Base-by-base conservation (phyloP, 2,888 invertebrate genomes). In the Apantesis nais region DNA sequence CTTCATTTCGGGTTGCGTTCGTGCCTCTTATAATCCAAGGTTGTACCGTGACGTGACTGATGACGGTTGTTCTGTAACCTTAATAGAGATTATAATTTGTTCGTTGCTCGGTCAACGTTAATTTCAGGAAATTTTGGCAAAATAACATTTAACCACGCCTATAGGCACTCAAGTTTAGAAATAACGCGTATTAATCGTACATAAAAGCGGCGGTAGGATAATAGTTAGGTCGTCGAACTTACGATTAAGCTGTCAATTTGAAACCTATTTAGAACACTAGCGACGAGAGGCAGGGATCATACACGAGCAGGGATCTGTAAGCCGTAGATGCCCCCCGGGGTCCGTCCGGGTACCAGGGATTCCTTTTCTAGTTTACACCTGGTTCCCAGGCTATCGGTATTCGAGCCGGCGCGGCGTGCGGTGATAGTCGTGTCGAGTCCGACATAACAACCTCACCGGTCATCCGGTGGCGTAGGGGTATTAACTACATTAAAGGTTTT, bases 91-190 rank as follows among this genome's bases (percentile, higher is more conserved):
- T 58, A 44, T 63, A 44, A 63, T 63, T 44, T 63, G 31, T 25
- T 44, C 29, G 41, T 25, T 29, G 63, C 19, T 63, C 29, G 16
- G 58, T 29, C 41, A 29, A 44, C 25, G 34, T 22, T 63, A 52
- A 66, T 75, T 73, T 72, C 72, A 69, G 60, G 71, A 67, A 65
- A 73, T 75, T 71, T 29, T 29, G 22, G 29, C 29, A 19, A 63
- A 29, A 63, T 25, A 31, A 63, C 19, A 29, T 44, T 4, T 29
- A 63, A 63, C 29, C 19, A 41, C 41, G 63, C 19, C 63, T 9
- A 22, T 63, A 29, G 2, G 5, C 11, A 44, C 11, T 44, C 11
- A 3, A 19, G 16, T 44, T 41, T 29, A 29, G 16, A 29, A 29
- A 58, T 16, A 16, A 16, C 58, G 58, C 8, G 25, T 14, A 25